Evolutionary conservation across 2,797 vertebrate genomes (phyloP).

Genomic region (Petrocephalus schoutedeni): DNA sequence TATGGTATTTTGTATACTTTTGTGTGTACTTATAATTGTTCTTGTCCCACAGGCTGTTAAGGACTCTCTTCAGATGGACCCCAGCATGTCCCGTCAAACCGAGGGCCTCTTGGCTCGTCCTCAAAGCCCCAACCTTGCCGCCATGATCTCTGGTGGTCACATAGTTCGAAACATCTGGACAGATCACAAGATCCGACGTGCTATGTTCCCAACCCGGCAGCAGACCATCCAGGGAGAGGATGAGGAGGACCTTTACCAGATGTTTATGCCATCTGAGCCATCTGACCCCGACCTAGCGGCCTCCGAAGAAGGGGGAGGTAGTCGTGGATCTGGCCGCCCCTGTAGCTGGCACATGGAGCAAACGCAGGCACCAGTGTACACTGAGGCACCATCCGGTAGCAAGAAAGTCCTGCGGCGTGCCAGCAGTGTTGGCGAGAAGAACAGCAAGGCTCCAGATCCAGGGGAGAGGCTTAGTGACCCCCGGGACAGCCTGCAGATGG

Average conservation of each 20-base stretch:
- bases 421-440: constrained; percentile 86
- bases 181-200: constrained; percentile 81
- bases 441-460: constrained; percentile 36
- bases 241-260: constrained; percentile 89
- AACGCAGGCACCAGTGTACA: constrained; percentile 53
- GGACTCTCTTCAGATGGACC: constrained; percentile 72
- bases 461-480: constrained; percentile 38
- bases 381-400: constrained; percentile 48
- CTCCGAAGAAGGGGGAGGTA: constrained; percentile 52
- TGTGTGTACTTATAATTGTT: not conserved
- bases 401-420: constrained; percentile 77
- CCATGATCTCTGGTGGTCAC: constrained; percentile 59
- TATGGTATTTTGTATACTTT: not conserved
- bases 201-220: constrained; percentile 82
- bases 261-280: constrained; percentile 79
- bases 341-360: constrained; percentile 91
- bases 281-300: constrained; percentile 61
- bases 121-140: constrained; percentile 44
- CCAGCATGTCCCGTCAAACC: constrained; percentile 53
- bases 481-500: constrained; percentile 52
- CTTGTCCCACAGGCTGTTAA: constrained; percentile 66
- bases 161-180: constrained; percentile 83
- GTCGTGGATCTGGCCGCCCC: constrained; percentile 67
- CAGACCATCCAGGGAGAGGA: constrained; percentile 77
- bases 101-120: constrained; percentile 60